Base-by-base conservation (phyloP, 2,888 invertebrate species). In the Agrenia bidenticulata region DNA sequence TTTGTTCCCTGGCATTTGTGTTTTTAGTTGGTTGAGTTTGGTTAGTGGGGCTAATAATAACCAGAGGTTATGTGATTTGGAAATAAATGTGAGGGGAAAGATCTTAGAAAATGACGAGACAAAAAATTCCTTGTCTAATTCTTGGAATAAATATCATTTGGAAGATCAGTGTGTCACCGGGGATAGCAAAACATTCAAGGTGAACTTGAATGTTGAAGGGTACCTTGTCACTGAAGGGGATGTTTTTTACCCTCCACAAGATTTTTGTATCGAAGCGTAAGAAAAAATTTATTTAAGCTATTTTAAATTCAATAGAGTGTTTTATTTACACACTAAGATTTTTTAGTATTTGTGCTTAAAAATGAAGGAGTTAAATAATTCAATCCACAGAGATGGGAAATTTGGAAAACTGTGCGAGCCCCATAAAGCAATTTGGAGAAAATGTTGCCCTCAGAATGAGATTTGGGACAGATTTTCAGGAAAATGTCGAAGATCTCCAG, bases 401-500 rank as follows among this genome's bases (percentile, higher is more conserved):
- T 27, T 17, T n/a, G 17, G 4, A 24, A 17, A 27, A 17, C 27
- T 19, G 26, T 61, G 51, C 37, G 37, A 39, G 7, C 49, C 17
- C 24, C 26, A n/a, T 1, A 37, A 61, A 61, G 13, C 15, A 45
- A 37, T 45, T n/a, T 64, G 62, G 64, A 56, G 49, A 42, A 68
- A 68, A 60, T 68, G 68, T 41, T 68, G 68, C 45, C 59, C 62
- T 2, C 19, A 51, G 24, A 23, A 68, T 42, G 58, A 62, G 19
- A 26, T 64, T 9, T 21, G 61, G 11, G 32, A 65, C 19, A 32
- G 37, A 9, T 17, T 41, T 13, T 15, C 13, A 17, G 26, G 57
- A 19, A 37, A 55, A 42, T 32, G 41, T 26, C 19, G n/a, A 15
- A 62, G 11, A 58, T 58, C 39, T 17, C 17, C n/a, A 26, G 41